phyloP scores from a whole-genome alignment of 2,888 invertebrate genomes.

The Torymus texanus region DNA sequence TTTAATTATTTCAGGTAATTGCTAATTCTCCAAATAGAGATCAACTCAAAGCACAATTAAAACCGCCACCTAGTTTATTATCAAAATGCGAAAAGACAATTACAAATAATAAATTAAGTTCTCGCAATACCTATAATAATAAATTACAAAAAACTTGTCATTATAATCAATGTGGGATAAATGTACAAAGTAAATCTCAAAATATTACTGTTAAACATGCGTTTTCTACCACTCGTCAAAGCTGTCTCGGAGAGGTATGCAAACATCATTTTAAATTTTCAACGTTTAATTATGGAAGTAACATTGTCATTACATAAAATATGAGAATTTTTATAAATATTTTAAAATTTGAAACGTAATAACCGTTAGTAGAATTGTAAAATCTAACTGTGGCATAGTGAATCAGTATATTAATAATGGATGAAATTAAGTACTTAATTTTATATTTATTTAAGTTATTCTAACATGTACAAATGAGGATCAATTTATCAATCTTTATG shows the following conservation, averaged over 20 bases:
- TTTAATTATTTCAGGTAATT: slow-evolving; percentile 78
- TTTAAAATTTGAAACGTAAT: too few relatives aligned
- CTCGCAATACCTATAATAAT: slow-evolving; percentile 4
- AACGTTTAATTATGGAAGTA: not conserved
- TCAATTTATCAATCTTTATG: too few relatives aligned
- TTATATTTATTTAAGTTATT: too few relatives aligned
- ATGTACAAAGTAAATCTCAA: slow-evolving; percentile 65
- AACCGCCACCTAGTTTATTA: slow-evolving; percentile 88
- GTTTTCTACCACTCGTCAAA: slow-evolving; percentile 68
- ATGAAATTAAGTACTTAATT: too few relatives aligned
- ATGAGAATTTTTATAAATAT: too few relatives aligned
- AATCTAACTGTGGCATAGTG: too few relatives aligned
- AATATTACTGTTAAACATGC: slow-evolving; percentile 72
- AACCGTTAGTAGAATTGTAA: too few relatives aligned
- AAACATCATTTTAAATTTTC: not conserved
- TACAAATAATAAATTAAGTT: slow-evolving; percentile 61
- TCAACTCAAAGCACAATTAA: slow-evolving; percentile 88
- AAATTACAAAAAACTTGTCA: slow-evolving; percentile 20
- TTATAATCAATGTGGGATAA: slow-evolving; percentile 2
- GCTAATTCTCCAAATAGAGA: slow-evolving; percentile 95
- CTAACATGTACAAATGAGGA: too few relatives aligned
- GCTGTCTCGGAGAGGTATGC: slow-evolving; percentile 38
- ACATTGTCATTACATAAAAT: too few relatives aligned
- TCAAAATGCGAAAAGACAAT: slow-evolving; percentile 74
- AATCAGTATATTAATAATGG: too few relatives aligned